Conservation (phyloP, 2,113 vertebrate genomes). For the Nothobranchius kuhntae region DNA sequence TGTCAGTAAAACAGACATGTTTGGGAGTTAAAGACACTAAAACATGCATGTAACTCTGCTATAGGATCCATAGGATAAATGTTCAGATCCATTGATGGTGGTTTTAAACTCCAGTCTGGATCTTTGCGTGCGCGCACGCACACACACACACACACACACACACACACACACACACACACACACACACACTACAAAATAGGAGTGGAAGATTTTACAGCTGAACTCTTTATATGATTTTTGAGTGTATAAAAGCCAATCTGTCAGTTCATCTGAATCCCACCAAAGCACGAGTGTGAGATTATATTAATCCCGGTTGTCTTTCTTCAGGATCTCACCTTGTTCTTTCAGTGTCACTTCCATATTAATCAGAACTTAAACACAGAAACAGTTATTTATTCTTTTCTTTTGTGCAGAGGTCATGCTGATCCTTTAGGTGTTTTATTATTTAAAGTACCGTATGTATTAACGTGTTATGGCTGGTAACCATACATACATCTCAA, state of each 20-base stretch:
- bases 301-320: not conserved
- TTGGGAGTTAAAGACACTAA: not conserved
- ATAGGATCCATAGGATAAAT: not conserved
- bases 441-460: slow-evolving; percentile 94
- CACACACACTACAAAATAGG: no score
- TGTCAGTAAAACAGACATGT: no score
- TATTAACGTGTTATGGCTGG: slow-evolving; percentile 97
- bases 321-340: slow-evolving; percentile 22
- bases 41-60: slow-evolving; percentile 26
- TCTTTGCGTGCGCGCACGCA: not conserved
- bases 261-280: slow-evolving; percentile 32
- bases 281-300: slow-evolving; percentile 37
- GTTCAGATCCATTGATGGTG: not conserved
- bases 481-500: slow-evolving; percentile 90
- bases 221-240: not conserved
- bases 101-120: slow-evolving; percentile 6
- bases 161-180: not conserved
- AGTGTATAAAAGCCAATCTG: not conserved
- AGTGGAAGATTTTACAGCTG: not conserved
- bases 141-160: not conserved
- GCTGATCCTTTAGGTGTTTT: slow-evolving; percentile 85
- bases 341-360: slow-evolving; percentile 67
- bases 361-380: slow-evolving; percentile 73
- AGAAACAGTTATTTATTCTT: slow-evolving; percentile 91
- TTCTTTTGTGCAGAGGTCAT: slow-evolving; percentile 82